Conservation (phyloP, 1,140 invertebrate species). For the Trachymyrmex septentrionalis region DNA sequence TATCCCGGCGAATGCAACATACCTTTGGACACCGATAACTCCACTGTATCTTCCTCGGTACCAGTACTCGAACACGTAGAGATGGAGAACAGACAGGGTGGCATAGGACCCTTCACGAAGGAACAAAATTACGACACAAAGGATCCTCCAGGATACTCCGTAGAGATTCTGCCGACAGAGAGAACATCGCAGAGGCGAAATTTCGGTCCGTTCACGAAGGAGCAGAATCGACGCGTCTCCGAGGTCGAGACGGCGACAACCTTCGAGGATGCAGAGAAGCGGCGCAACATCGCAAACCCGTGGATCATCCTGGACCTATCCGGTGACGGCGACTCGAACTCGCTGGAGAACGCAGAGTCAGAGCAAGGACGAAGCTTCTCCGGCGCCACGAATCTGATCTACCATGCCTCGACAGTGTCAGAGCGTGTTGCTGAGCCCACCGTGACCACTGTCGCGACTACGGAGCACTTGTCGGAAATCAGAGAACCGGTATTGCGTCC, state of each 20-base stretch:
- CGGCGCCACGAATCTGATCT: conserved; percentile 66
- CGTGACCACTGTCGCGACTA: conserved; percentile 54
- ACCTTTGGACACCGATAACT: conserved; percentile 79
- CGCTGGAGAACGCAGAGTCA: conserved; percentile 78
- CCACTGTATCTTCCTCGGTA: conserved; percentile 59
- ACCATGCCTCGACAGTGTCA: neutral
- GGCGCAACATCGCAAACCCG: conserved; percentile 70
- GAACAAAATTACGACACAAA: conserved; percentile 82
- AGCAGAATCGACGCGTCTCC: conserved; percentile 73
- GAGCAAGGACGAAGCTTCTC: conserved; percentile 78
- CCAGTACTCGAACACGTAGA: conserved; percentile 52
- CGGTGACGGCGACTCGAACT: conserved; percentile 82
- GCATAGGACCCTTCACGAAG: conserved; percentile 81
- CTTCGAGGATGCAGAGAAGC: conserved; percentile 44
- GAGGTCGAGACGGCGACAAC: conserved; percentile 38
- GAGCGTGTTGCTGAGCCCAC: conserved; percentile 51
- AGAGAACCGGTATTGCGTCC: conserved; percentile 85
- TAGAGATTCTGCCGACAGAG: conserved; percentile 65
- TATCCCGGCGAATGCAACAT: conserved; percentile 92
- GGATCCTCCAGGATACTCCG: conserved; percentile 34
- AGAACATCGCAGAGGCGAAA: conserved; percentile 72
- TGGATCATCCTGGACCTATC: conserved; percentile 82
- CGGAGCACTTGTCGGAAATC: conserved; percentile 80
- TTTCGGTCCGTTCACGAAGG: conserved; percentile 83
- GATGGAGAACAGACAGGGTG: conserved; percentile 66